Conservation (phyloP, 64 coral and sea anemone genomes). For the Montipora capricornis region DNA sequence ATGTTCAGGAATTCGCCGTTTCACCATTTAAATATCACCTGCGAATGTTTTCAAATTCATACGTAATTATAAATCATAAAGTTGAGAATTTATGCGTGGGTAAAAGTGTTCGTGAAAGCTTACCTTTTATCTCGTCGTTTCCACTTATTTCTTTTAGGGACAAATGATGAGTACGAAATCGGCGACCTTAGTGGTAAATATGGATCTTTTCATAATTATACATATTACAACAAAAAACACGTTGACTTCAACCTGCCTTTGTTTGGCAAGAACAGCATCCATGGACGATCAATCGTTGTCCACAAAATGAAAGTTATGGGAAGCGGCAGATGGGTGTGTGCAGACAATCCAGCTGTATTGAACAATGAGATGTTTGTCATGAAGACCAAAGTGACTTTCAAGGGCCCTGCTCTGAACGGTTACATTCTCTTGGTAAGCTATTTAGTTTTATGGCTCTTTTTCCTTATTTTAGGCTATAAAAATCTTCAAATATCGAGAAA, state of each 20-base stretch:
- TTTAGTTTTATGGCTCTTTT: background rate
- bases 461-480: background rate
- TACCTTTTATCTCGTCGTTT: background rate
- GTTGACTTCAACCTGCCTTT: conserved; percentile 84
- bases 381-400: conserved; percentile 39
- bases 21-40: too few species aligned
- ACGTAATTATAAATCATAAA: too few species aligned
- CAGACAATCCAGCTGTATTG: conserved; percentile 54
- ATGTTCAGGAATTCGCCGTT: too few species aligned
- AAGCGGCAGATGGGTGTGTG: conserved; percentile 79
- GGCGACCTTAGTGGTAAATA: conserved; percentile 87
- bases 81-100: too few species aligned
- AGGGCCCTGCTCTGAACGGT: conserved; percentile 37
- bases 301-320: conserved; percentile 69
- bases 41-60: too few species aligned
- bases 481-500: too few species aligned
- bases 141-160: conserved; percentile 42
- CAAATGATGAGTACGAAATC: conserved; percentile 89
- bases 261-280: conserved; percentile 88
- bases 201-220: conserved; percentile 69
- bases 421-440: conserved; percentile 63
- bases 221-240: conserved; percentile 10
- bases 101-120: too few species aligned
- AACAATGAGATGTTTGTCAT: conserved; percentile 58
- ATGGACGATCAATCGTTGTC: conserved; percentile 82